phyloP scores from a whole-genome alignment of 53 echinoderm and acorn worm genomes.

The Stichopus horrens region DNA sequence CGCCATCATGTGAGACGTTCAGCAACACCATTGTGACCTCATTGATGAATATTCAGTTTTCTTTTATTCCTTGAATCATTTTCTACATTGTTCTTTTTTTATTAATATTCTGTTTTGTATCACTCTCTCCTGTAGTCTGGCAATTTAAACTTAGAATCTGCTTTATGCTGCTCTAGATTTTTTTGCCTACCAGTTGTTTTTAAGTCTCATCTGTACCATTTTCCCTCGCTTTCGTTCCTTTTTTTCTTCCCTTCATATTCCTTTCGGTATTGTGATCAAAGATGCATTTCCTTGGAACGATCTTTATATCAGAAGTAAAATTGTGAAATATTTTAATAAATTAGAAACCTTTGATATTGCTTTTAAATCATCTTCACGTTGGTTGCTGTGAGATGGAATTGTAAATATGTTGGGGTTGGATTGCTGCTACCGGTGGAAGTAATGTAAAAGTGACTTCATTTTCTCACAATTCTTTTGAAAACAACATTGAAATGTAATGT shows the following conservation, averaged over 20 bases:
- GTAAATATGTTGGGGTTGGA: too few species aligned
- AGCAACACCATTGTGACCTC: background rate
- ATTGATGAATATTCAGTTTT: slow-evolving; percentile 35
- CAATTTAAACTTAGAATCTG: background rate
- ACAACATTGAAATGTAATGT: too few species aligned
- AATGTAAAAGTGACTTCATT: too few species aligned
- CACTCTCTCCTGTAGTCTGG: background rate
- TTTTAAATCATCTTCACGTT: too few species aligned
- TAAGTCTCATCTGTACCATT: too few species aligned
- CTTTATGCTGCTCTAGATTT: background rate
- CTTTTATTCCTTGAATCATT: background rate
- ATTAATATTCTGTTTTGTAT: background rate
- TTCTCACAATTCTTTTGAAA: too few species aligned
- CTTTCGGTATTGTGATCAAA: too few species aligned
- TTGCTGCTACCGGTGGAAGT: too few species aligned
- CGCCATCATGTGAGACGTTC: slow-evolving; percentile 46
- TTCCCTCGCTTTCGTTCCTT: background rate
- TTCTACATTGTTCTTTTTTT: slow-evolving; percentile 9
- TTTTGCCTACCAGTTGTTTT: background rate
- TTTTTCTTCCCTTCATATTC: background rate
- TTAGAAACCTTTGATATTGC: background rate
- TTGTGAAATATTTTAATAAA: background rate
- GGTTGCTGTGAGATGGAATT: too few species aligned
- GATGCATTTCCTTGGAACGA: too few species aligned
- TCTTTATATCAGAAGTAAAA: background rate